Percentiles rank a stretch among this genome's conserved stretches.
Conservation (phyloP, 2,113 vertebrate genomes). For the Oncorhynchus nerka region DNA sequence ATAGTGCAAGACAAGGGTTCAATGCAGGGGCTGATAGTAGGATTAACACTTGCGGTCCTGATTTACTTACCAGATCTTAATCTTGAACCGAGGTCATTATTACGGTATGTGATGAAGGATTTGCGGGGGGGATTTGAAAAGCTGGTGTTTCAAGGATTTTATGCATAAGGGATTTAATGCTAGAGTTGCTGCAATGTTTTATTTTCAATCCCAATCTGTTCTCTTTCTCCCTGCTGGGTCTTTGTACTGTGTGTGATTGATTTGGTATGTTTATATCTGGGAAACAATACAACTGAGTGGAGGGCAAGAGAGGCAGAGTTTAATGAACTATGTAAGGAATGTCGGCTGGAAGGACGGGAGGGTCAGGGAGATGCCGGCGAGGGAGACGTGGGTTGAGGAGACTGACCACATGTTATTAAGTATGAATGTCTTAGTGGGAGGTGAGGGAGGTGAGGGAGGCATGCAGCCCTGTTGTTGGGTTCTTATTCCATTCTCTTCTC, state of each 20-base stretch:
- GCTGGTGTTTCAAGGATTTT: conserved; percentile 10
- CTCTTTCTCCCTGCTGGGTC: background rate
- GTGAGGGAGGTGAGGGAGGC: conserved; percentile 57
- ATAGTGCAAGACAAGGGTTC: conserved; percentile 26
- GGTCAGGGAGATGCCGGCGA: conserved; percentile 29
- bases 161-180: conserved; percentile 22
- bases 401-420: conserved; percentile 59
- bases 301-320: conserved; percentile 35
- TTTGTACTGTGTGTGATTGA: conserved; percentile 25
- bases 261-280: conserved; percentile 18
- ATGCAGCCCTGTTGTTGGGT: conserved; percentile 34
- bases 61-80: conserved; percentile 35
- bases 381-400: conserved; percentile 21
- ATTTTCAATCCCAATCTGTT: conserved; percentile 29
- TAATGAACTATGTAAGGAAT: conserved; percentile 58
- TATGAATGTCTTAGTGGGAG: conserved; percentile 61
- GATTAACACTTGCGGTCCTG: conserved; percentile 50
- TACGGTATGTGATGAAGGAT: conserved; percentile 33
- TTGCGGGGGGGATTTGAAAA: conserved; percentile 32
- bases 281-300: background rate
- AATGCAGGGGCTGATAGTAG: conserved; percentile 38
- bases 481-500: background rate
- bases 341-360: conserved; percentile 26
- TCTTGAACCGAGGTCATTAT: conserved; percentile 48
- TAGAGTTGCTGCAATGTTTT: conserved; percentile 18